Percentiles rank a stretch among this genome's conserved stretches.
phyloP scores from a whole-genome alignment of 2,888 invertebrate species.

The Liodrosophila aerea region DNA sequence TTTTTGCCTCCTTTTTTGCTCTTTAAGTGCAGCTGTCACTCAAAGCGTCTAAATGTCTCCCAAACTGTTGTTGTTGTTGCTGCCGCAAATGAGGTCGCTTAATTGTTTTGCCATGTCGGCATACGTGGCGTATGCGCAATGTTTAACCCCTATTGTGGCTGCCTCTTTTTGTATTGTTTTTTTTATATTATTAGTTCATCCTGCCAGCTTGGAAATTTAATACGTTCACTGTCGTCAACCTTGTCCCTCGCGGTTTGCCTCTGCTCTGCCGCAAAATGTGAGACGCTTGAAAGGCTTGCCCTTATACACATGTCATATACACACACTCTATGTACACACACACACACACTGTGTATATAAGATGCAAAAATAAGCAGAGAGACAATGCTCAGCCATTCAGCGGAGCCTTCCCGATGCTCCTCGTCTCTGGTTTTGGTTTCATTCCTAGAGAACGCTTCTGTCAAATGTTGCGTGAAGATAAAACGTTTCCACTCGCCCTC shows the following conservation, averaged over 20 bases:
- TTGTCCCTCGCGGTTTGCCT: constrained; percentile 67
- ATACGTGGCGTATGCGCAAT: constrained; percentile 59
- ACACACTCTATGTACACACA: constrained; percentile 6
- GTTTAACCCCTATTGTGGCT: constrained; percentile 28
- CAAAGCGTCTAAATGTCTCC: constrained; percentile 72
- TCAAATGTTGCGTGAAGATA: constrained; percentile 72
- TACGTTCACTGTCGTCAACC: constrained; percentile 57
- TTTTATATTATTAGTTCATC: constrained; percentile 44
- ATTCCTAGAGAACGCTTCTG: constrained; percentile 30
- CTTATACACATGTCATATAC: constrained; percentile 26
- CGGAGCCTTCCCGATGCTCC: constrained; percentile 14
- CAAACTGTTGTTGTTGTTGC: constrained; percentile 45
- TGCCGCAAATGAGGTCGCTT: constrained; percentile 72
- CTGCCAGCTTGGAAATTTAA: constrained; percentile 55
- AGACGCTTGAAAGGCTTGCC: constrained; percentile 60
- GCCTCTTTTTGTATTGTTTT: constrained; percentile 18
- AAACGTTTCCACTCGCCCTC: constrained; percentile 29
- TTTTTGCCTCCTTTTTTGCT: constrained; percentile 44
- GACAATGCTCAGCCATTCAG: constrained; percentile 60
- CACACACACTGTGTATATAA: constrained; percentile 1
- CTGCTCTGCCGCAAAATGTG: constrained; percentile 40
- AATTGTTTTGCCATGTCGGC: constrained; percentile 55
- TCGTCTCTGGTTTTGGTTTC: constrained; percentile 7
- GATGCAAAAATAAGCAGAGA: constrained; percentile 9
- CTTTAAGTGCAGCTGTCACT: constrained; percentile 76